Base-by-base conservation (phyloP, 2,888 invertebrate genomes). In the Crioceris asparagi region DNA sequence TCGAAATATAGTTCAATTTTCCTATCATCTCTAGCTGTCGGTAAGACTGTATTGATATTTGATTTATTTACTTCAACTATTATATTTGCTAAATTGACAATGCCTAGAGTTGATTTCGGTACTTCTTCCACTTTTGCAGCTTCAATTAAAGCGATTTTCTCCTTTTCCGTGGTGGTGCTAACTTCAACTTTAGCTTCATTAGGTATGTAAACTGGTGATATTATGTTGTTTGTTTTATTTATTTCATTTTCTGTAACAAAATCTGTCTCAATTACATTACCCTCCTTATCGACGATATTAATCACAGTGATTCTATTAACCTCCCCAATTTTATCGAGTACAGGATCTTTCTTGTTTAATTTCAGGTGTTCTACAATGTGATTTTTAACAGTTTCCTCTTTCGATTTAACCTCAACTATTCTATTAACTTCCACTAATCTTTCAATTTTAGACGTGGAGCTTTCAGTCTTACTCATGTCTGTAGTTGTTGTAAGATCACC, bases 371-470 rank as follows among this genome's bases (percentile, higher is more conserved):
- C 50, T 8, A 47, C 31, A 5, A 40, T 23, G 15, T 71, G 66
- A 2, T 69, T 69, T 14, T 72, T 70, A 33, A 72, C 66, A 54
- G 74, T 75, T 19, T 74, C 74, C 53, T 74, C 68, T 57, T 77
- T 76, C 0, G 77, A 76, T 23, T 75, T 74, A 2, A 81, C 72
- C 64, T 81, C 78, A 3, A 78, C 75, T 18, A 79, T 72, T 55
- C 81, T 68, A 57, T 76, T 81, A 1, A 82, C 72, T 48, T 79
- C 78, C 43, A 79, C 76, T 12, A 81, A 54, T 59, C 75, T 75
- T 49, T 79, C 70, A 18, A 70, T 64, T 45, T 56, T 61, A 25
- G 50, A 51, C 11, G 46, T 35, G 4, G 48, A 31, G 12, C 39
- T 30, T 17, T 46, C 44, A 5, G 40, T 14, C 66, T 61, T 69